Evolutionary conservation across 2,888 invertebrate genomes (phyloP).

Genomic region (Clepsis dumicolana): DNA sequence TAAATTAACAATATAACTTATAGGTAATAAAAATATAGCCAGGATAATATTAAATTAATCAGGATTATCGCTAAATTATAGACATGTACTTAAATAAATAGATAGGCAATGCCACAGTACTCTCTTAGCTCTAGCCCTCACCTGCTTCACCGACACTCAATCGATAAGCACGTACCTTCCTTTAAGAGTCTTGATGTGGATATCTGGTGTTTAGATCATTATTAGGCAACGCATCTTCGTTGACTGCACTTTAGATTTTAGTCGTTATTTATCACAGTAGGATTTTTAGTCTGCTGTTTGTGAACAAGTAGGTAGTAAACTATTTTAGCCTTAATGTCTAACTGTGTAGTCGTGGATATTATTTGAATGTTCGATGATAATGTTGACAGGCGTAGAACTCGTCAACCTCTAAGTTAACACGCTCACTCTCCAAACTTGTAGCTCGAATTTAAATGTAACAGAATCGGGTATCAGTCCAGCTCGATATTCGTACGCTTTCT

Average conservation of each 20-base stretch:
- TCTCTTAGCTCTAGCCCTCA: constrained; percentile 75
- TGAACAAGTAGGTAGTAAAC: constrained; percentile 33
- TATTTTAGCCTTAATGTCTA: constrained; percentile 33
- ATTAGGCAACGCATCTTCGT: constrained; percentile 44
- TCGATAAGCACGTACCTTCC: constrained; percentile 45
- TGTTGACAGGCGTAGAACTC: constrained; percentile 68
- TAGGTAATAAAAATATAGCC: constrained; percentile 42
- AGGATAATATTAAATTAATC: constrained; percentile 40
- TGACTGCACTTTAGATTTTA: constrained; percentile 64
- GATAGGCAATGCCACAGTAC: constrained; percentile 51
- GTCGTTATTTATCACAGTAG: constrained; percentile 44
- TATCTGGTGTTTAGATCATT: constrained; percentile 40
- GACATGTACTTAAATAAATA: constrained; percentile 50
- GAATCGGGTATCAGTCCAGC: constrained; percentile 36
- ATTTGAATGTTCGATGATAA: constrained; percentile 85
- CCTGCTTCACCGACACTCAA: constrained; percentile 55
- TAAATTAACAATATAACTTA: constrained; percentile 48
- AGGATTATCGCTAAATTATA: constrained; percentile 36
- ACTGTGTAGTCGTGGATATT: constrained; percentile 45
- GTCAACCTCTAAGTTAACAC: constrained; percentile 41
- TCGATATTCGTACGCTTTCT: constrained; percentile 43
- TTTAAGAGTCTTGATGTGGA: constrained; percentile 42
- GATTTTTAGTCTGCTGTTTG: constrained; percentile 35
- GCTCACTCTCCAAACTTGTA: constrained; percentile 35
- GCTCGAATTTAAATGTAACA: constrained; percentile 51